Base-by-base conservation (phyloP, 2,888 invertebrate species). In the Drepana falcataria region DNA sequence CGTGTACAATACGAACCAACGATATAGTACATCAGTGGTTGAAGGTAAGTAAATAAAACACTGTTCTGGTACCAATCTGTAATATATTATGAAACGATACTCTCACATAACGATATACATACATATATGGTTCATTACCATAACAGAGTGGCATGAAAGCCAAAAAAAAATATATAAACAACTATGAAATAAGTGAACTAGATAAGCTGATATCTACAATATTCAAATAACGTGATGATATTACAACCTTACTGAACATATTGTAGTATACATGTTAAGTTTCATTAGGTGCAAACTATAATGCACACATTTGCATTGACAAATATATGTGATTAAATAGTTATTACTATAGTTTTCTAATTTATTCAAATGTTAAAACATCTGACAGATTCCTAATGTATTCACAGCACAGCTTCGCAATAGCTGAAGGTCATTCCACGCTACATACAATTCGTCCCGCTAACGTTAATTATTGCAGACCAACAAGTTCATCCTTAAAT, bases 71-170 rank as follows among this genome's bases (percentile, higher is more conserved):
- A 85, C 78, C 79, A 83, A 77, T 82, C 57, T 82, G 74, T 83
- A 79, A 77, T 83, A 75, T 77, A 76, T 73, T 73, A 79, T 71
- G 79, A 79, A 80, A 74, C 65, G 64, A 71, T 71, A 77, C 63
- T 70, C 75, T 76, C 78, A 84, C 76, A 81, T 83, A 81, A 83
- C 78, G 84, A 84, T 79, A 79, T 81, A 81, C 77, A 82, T 52
- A 47, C 35, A 47, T 33, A 48, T 7, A 37, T 37, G 35, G 5
- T 49, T 6, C 35, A 34, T 47, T 33, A n/a, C 5, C 35, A 48
- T 64, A 66, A 83, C 82, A 80, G 66, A 73, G 65, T 62, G 67
- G 69, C 75, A 59, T 69, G 61, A 66, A 68, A 60, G 78, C 78
- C 77, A 81, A 83, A 69, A 69, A 79, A 21, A 21, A 77, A 77